These are phyloP conservation scores for Amphimedon queenslandica DNA, from an alignment of 37 sponge, comb jelly and placozoan species.

Conservation along the genomic window DNA sequence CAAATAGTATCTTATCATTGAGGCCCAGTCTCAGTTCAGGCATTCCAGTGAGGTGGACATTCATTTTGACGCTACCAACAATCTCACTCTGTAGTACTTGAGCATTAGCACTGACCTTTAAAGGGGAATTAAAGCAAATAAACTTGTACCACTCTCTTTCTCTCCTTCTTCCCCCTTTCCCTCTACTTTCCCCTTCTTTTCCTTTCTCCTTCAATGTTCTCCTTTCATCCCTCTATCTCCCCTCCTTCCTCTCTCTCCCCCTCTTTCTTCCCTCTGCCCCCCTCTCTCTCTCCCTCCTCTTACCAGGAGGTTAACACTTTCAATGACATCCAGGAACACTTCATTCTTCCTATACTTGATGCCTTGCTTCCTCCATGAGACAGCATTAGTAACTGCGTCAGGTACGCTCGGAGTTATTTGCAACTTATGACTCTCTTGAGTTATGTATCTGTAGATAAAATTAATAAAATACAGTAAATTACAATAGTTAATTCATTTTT, in stretches of 20 bases:
- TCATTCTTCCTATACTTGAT: slow-evolving; percentile 95
- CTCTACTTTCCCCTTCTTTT: background rate
- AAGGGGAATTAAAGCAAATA: background rate
- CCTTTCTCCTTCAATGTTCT: background rate
- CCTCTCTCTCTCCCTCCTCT: slow-evolving; percentile 14
- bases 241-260: slow-evolving; percentile 10
- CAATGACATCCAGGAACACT: slow-evolving; percentile 96
- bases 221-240: background rate
- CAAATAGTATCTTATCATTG: slow-evolving; percentile 96
- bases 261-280: slow-evolving; percentile 4
- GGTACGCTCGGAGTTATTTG: slow-evolving; percentile 87
- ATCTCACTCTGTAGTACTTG: slow-evolving; percentile 93
- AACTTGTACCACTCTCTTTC: background rate
- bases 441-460: slow-evolving; percentile 73
- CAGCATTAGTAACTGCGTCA: slow-evolving; percentile 99
- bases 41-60: slow-evolving; percentile 93
- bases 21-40: slow-evolving; percentile 95
- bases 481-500: too few species aligned
- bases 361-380: slow-evolving; percentile 94
- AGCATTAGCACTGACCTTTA: slow-evolving; percentile 80
- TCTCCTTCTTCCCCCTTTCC: background rate
- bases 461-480: too few species aligned
- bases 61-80: slow-evolving; percentile 91
- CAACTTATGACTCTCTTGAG: slow-evolving; percentile 93
- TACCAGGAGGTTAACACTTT: slow-evolving; percentile 93